A percentile compares a stretch with the other conserved stretches of the same genome.
These are phyloP conservation scores for Leptodactylus fuscus DNA, from an alignment of 2,113 vertebrate genomes.

Conservation along the genomic window DNA sequence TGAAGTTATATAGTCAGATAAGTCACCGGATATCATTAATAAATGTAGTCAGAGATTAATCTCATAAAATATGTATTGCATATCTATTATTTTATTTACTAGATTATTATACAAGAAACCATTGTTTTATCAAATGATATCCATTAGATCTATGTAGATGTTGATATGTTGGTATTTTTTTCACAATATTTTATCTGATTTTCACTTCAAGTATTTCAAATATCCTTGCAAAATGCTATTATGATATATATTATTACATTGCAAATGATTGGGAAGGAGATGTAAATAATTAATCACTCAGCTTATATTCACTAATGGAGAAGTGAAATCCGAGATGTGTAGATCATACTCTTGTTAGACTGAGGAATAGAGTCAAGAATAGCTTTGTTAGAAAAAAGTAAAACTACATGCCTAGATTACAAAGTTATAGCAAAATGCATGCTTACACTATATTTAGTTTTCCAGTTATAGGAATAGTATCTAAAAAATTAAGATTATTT, in stretches of 20 bases:
- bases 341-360: not conserved
- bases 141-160: not conserved
- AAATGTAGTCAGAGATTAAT: too few species aligned
- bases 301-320: slow-evolving; percentile 55
- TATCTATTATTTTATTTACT: not conserved
- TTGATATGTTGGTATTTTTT: not conserved
- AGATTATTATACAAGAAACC: not conserved
- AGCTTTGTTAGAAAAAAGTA: not conserved
- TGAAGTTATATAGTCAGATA: too few species aligned
- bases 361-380: not conserved
- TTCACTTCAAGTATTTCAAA: slow-evolving; percentile 16
- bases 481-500: too few species aligned
- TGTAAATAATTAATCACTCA: slow-evolving; percentile 55
- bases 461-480: not conserved
- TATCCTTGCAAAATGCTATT: slow-evolving; percentile 18
- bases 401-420: not conserved
- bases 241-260: slow-evolving; percentile 46
- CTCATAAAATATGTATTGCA: not conserved
- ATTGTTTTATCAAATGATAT: not conserved
- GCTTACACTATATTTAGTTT: not conserved
- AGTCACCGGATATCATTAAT: too few species aligned
- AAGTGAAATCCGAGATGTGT: slow-evolving; percentile 48
- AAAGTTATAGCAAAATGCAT: not conserved
- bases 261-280: slow-evolving; percentile 15
- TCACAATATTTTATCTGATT: not conserved